Conservation (phyloP, 2,797 vertebrate species). For the Sciaenops ocellatus region DNA sequence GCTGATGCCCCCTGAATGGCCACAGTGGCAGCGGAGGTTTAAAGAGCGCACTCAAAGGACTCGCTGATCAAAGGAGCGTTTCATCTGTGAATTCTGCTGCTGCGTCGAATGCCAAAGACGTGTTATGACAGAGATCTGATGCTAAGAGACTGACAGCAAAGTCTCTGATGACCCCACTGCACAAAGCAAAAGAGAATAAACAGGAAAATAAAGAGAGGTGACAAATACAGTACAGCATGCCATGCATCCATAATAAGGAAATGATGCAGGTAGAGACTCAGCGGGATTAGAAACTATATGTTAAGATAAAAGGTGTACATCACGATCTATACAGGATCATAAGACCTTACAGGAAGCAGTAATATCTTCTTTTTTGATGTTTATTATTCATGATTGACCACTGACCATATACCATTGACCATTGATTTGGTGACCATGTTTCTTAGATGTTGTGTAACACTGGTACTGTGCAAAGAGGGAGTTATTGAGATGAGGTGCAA, state of each 20-base stretch:
- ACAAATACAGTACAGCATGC: slow-evolving; percentile 25
- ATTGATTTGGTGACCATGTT: background rate
- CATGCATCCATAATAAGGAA: background rate
- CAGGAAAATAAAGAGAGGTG: slow-evolving; percentile 49
- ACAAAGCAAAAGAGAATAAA: slow-evolving; percentile 52
- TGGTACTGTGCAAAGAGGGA: background rate
- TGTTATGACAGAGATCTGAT: slow-evolving; percentile 73
- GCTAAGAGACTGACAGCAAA: slow-evolving; percentile 68
- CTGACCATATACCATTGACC: background rate
- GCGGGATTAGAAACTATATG: background rate
- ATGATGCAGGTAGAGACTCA: background rate
- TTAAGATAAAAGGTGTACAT: no score
- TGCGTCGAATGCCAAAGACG: slow-evolving; percentile 65
- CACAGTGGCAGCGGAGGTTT: slow-evolving; percentile 74
- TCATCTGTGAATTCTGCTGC: slow-evolving; percentile 79
- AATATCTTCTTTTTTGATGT: background rate
- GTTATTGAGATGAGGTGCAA: background rate
- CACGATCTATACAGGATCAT: background rate
- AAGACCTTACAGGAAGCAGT: background rate
- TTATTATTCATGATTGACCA: background rate
- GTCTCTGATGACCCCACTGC: slow-evolving; percentile 66
- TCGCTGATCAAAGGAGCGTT: slow-evolving; percentile 80
- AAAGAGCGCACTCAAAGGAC: slow-evolving; percentile 78
- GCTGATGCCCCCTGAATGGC: slow-evolving; percentile 74
- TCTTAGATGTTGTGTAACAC: background rate